Base-by-base conservation (phyloP, 2,797 vertebrate genomes). In the Microctenopoma lineatum region DNA sequence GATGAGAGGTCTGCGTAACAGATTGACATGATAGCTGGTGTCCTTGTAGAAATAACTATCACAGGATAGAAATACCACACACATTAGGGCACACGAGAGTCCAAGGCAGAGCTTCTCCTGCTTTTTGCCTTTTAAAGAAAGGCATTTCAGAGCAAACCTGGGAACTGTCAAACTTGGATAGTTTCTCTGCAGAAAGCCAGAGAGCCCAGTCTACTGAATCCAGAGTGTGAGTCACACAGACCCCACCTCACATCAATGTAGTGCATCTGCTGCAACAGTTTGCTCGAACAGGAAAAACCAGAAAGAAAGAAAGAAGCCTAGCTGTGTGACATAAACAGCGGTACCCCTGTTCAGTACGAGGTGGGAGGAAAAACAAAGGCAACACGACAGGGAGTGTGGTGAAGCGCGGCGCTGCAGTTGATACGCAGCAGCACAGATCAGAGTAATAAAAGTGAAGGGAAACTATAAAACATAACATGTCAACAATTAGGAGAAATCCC, bases 101-200 rank as follows among this genome's bases (percentile, higher is more conserved):
- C 72, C 66, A 51, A 81, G 62, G 80, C 69, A 26, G 79, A 86
- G 77, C 83, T 79, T 85, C 73, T 53, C 62, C 67, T 73, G 50
- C 81, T 81, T 90, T 90, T 91, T 91, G 87, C 92, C 92, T 93
- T 94, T 92, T 94, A 93, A 92, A 92, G 90, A 42, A 88, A 93
- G 90, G 88, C 87, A 91, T 92, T 91, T 91, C 77, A 34, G 80
- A 77, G 79, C 84, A 93, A 93, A 90, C 78, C 89, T 91, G 87
- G 83, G 87, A 92, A 87, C 79, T 79, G 90, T 91, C 84, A 86
- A 82, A 90, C 86, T 86, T 89, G 89, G 91, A 84, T 80, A 83
- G 87, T 91, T 91, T 90, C 80, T 81, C 69, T 77, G 71, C 73
- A 77, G 75, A 84, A 79, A 87, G 73, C 65, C 83, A 89, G 90